These are phyloP conservation scores for Anolis carolinensis DNA, from an alignment of 2,113 vertebrate genomes.

Conservation along the genomic window DNA sequence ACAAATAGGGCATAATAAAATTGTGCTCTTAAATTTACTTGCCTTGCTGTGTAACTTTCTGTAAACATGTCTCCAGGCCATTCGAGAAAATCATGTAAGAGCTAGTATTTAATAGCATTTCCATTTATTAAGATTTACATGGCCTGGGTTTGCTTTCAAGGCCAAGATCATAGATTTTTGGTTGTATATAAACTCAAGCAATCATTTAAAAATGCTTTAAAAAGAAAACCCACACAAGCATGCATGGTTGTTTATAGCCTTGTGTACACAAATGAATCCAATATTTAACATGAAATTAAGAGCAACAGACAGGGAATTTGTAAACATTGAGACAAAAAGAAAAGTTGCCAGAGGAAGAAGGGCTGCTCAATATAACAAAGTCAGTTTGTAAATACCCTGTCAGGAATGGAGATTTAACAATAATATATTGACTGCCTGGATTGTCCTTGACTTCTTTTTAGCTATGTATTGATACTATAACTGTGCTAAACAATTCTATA, in stretches of 20 bases:
- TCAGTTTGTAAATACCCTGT: slow-evolving; percentile 55
- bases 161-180: slow-evolving; percentile 19
- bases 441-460: slow-evolving; percentile 54
- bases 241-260: slow-evolving; percentile 34
- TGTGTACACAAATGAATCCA: slow-evolving; percentile 31
- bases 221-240: slow-evolving; percentile 28
- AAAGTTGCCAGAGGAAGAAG: slow-evolving; percentile 39
- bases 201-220: slow-evolving; percentile 39
- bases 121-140: slow-evolving; percentile 49
- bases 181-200: slow-evolving; percentile 34
- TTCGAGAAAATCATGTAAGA: slow-evolving; percentile 34
- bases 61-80: slow-evolving; percentile 42
- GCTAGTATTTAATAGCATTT: slow-evolving; percentile 23
- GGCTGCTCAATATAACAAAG: slow-evolving; percentile 49
- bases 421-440: slow-evolving; percentile 55
- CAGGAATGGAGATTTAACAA: slow-evolving; percentile 58
- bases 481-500: not conserved
- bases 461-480: slow-evolving; percentile 55
- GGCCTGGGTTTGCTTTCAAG: slow-evolving; percentile 41
- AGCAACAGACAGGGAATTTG: slow-evolving; percentile 50
- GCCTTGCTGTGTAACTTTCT: slow-evolving; percentile 45
- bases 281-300: slow-evolving; percentile 40
- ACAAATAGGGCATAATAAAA: slow-evolving; percentile 37
- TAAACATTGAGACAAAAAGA: slow-evolving; percentile 48
- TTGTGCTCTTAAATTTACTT: slow-evolving; percentile 48